phyloP scores from a whole-genome alignment of 2,797 vertebrate genomes.

The Neosilurus hyrtlii region DNA sequence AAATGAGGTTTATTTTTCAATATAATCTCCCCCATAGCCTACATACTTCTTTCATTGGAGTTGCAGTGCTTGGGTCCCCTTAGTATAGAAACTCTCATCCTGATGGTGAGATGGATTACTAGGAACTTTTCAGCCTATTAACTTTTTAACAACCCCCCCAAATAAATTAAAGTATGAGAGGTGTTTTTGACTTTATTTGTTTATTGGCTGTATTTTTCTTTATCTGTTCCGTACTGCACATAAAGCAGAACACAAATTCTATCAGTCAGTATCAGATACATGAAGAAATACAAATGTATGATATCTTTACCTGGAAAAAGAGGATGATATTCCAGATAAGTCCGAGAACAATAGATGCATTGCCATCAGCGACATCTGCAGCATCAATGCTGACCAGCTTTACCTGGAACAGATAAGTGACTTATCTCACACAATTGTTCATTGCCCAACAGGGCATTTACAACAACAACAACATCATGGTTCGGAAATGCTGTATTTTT shows the following conservation, averaged over 20 bases:
- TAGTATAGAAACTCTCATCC: no score
- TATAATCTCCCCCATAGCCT: no score
- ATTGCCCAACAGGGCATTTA: neutral
- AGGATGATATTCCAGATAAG: slow-evolving; percentile 99
- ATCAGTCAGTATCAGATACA: neutral
- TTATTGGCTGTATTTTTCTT: neutral
- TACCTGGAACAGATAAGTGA: slow-evolving; percentile 72
- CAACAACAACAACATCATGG: neutral
- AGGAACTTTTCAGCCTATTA: no score
- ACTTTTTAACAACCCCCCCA: no score
- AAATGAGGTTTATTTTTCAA: no score
- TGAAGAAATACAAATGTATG: neutral
- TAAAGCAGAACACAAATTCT: neutral
- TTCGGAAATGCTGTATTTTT: neutral
- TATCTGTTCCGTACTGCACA: neutral
- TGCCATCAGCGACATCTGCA: slow-evolving; percentile 90
- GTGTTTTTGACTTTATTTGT: no score
- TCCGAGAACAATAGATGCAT: slow-evolving; percentile 93
- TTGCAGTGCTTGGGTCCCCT: no score
- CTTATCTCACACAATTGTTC: slow-evolving; percentile 25
- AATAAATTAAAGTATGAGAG: neutral
- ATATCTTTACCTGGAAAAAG: slow-evolving; percentile 87
- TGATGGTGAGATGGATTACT: no score
- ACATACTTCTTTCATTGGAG: no score
- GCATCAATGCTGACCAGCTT: slow-evolving; percentile 96